These are phyloP conservation scores for Caenorhabditis sp. DNA, from an alignment of 2,888 invertebrate genomes.

Conservation along the genomic window DNA sequence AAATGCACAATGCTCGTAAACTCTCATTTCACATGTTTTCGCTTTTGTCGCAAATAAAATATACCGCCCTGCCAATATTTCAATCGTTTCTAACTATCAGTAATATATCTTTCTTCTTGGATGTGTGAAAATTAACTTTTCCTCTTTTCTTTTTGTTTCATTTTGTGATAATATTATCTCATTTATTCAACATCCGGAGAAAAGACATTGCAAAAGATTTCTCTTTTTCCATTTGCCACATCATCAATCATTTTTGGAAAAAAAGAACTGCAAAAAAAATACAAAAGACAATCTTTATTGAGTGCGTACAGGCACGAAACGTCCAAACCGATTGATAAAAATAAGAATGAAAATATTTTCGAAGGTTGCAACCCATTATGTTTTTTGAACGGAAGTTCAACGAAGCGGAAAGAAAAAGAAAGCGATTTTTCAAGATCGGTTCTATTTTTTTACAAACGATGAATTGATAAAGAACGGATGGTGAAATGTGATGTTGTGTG, in stretches of 20 bases:
- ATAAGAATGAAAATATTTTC: background rate
- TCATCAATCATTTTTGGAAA: background rate
- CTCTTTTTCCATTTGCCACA: background rate
- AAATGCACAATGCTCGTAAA: background rate
- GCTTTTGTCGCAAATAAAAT: background rate
- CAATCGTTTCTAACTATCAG: background rate
- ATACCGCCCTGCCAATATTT: background rate
- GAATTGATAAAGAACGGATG: background rate
- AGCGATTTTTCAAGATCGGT: background rate
- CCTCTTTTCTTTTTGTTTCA: background rate
- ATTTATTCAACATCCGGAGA: too few relatives aligned
- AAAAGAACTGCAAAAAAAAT: background rate
- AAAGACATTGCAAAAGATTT: background rate
- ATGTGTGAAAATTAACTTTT: background rate
- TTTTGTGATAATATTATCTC: too few relatives aligned
- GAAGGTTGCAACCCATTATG: background rate
- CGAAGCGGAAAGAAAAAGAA: background rate
- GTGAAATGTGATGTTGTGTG: background rate
- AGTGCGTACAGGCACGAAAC: too few relatives aligned
- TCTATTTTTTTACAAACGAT: background rate
- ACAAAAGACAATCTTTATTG: background rate
- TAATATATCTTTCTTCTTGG: background rate
- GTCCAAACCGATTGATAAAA: background rate
- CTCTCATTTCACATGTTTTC: background rate
- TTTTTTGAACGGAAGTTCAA: background rate